Evolutionary conservation across 30 jellyfish, hydroid and myxozoan species (phyloP), one percentile per base, ranked within the genome.

Genomic region (Rhopilema esculentum): DNA sequence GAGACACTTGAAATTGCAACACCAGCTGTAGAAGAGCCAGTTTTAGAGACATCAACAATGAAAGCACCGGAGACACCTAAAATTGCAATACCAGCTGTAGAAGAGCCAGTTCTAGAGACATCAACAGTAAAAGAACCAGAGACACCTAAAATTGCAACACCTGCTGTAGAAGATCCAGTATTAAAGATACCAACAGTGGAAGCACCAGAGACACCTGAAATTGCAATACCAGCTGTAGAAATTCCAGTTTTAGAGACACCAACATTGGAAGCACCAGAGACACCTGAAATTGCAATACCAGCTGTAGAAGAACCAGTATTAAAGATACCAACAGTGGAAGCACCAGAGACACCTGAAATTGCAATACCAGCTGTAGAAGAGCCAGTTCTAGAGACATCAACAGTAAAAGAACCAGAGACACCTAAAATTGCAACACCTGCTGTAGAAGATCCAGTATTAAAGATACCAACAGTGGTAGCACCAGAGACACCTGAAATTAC

Each of bases 21-120:
- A 64, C 74, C 74, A 64, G 24, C 74, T 17, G 74, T 64, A 26
- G 74, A 64, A 17, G 74, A 17, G 9, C 74, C 74, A 7, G 24
- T 20, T 24, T 19, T 68, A 6, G 79, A 68, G 29, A 22, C 79
- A 4, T 57, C 49, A 68, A n/a, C 79, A 19, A 15, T 19, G 19
- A 19, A 51, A 9, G 66, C 19, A 51, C 19, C 66, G 16, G 66
- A 15, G 19, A 51, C 66, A n/a, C n/a, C n/a, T n/a, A n/a, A n/a
- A n/a, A n/a, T n/a, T n/a, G n/a, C n/a, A 9, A 19, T 51, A 19
- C 66, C 66, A 51, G 66, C 16, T 51, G 66, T 51, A 51, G 15
- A 15, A 9, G 66, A 9, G 19, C 66, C 66, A 51, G 19, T 51
- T 15, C 15, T 51, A 15, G 66, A 51, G 15, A 19, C 19, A 9